Evolutionary conservation across 2,888 invertebrate genomes (phyloP), one percentile per base, ranked within the genome.

Genomic region (Mesoligia furuncula): DNA sequence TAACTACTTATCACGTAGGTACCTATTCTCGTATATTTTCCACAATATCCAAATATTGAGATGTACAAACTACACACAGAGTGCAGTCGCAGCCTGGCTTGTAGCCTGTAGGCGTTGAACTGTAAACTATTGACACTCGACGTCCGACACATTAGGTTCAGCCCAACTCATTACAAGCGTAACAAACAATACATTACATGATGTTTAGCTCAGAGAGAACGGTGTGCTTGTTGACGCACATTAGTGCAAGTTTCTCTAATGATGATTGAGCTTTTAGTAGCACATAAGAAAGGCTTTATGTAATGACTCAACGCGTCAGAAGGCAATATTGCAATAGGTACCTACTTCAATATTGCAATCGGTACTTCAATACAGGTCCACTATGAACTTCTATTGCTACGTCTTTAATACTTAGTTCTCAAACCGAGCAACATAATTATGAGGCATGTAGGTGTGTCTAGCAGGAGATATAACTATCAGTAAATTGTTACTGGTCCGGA

Each of bases 201-300:
- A 66, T 51, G 39, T 61, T 48, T 61, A 67, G 51, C 7, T 31
- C 59, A n/a, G 13, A 74, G 42, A 31, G 51, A 31, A 0, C n/a
- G 36, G 61, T 45, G 13, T 39, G 24, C 27, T 27, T 24, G 51
- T 42, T 51, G 77, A 42, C 78, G 62, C 70, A 45, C 79, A 57
- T 48, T 75, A 36, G 36, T 45, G 45, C 61, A 27, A 51, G 24
- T 39, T 51, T 27, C 13, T 51, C 48, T 75, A 62, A 75, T 75
- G 74, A 61, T 73, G 48, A 74, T 72, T 36, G 59, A 48, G 73
- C 75, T 61, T 74, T 27, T 27, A 75, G 20, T 24, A 74, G n/a
- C 64, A 54, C n/a, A 57, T 64, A 36, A 54, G 54, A 64, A 45
- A 54, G 45, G 42, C 74, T 48, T 24, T 11, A 31, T 20, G 36